Base-by-base conservation (phyloP, 2,888 invertebrate genomes). In the Caradrina kadenii region DNA sequence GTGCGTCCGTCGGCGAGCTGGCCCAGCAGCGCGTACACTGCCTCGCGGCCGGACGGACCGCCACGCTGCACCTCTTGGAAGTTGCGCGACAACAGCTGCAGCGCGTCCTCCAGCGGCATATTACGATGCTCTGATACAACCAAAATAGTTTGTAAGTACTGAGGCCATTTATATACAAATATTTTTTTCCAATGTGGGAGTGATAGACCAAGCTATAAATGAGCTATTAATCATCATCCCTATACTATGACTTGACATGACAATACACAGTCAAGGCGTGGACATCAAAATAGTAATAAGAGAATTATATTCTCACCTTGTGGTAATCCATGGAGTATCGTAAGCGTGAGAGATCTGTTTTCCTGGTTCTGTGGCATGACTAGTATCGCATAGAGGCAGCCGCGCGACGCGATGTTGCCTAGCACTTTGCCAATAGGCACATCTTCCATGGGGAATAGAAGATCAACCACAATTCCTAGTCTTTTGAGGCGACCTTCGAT, bases 31-130 rank as follows among this genome's bases (percentile, higher is more conserved):
- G 97, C 96, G 89, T 97, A 97, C 63, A 98, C 96, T 0, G 97
- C 96, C 81, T 97, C 97, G 0, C 98, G 97, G 1, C 96, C 96
- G 0, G 93, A 87, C 5, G 96, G 87, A 0, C 96, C 95, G 50
- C 96, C 94, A 65, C 96, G 93, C 75, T 96, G 91, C 42, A 96
- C 96, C 80, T 96, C 96, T 63, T 96, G 93, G 89, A 96, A 94
- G 90, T 98, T 98, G 1, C 97, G 96, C 11, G 97, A 96, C 42
- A 99, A 96, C 76, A 99, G 95, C 79, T 96, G 96, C 70, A 99
- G 94, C 0, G 99, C 98, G 92, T 99, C 99, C 67, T 99, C 99
- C 50, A 99, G 90, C 0, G 99, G 99, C 98, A 99, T 99, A 94
- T 99, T 99, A 83, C 99, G 97, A 93, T 99, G 99, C 90, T 99